Evolutionary conservation across 2,113 vertebrate species (phyloP), one percentile per base, ranked within the genome.

Genomic region (Halichoerus grypus): DNA sequence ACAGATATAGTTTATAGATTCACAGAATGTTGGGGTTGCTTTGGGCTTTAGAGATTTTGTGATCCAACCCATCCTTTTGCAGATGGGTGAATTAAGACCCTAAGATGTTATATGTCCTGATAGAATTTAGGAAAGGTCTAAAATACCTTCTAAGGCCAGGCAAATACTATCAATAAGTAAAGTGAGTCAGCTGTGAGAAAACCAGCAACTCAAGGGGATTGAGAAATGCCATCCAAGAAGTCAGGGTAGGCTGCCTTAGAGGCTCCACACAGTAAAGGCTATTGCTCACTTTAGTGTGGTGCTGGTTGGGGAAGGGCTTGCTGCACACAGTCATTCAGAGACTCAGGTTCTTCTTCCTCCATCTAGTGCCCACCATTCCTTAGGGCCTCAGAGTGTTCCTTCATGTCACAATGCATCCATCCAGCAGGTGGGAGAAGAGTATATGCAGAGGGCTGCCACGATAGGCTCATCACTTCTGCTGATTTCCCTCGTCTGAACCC

Each of bases 61-160:
- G 51, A 96, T 57, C 77, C 24, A 87, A 57, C 15, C 49, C 12
- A 24, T 84, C 46, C 39, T 79, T 90, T 97, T 87, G n/a, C 46
- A 63, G 21, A 69, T 63, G 22, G 33, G 26, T 87, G 28, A 36
- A 71, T 3, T 49, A 71, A 92, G 57, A 14, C n/a, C 85, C 51
- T 71, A 22, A 76, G 18, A 55, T 28, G 36, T 87, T 92, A 83
- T 71, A 91, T 83, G 76, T 97, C 36, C 88, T 71, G 15, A 14
- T 26, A 71, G 63, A 91, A 80, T 77, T 69, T 61, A 85, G 28
- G 57, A 77, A 95, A 77, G 36, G 7, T 84, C 18, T 72, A 42
- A 21, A n/a, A 28, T 24, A 12, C 92, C 61, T 92, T 90, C 67
- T 83, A 67, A 22, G n/a, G 31, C 49, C 72, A 49, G 28, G 16